Percentiles rank a stretch among this genome's conserved stretches.
phyloP scores from a whole-genome alignment of 2,888 invertebrate species.

The Minunthozetes semirufus region DNA sequence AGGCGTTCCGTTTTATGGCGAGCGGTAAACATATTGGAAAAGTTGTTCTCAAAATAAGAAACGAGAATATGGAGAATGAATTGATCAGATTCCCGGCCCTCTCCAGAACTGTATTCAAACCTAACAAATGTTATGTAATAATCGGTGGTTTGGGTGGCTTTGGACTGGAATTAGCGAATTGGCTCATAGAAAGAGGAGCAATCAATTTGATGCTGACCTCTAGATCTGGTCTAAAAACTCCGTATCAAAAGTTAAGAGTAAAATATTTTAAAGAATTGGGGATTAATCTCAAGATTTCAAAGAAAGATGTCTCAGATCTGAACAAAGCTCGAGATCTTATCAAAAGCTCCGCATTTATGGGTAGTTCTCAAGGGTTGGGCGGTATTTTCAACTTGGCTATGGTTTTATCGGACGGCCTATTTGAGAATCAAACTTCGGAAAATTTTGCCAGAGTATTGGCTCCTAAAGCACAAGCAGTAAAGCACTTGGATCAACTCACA shows the following conservation, averaged over 20 bases:
- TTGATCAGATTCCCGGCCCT: slow-evolving; percentile 52
- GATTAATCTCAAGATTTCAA: slow-evolving; percentile 61
- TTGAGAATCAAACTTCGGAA: slow-evolving; percentile 74
- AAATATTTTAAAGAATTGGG: slow-evolving; percentile 59
- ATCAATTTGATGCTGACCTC: slow-evolving; percentile 76
- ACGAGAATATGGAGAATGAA: slow-evolving; percentile 41
- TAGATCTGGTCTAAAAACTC: slow-evolving; percentile 78
- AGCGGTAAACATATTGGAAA: slow-evolving; percentile 97
- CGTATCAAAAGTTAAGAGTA: slow-evolving; percentile 82
- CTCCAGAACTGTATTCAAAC: slow-evolving; percentile 68
- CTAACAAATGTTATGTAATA: slow-evolving; percentile 53
- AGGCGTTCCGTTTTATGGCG: slow-evolving; percentile 88
- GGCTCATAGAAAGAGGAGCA: slow-evolving; percentile 82
- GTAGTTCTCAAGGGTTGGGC: slow-evolving; percentile 57
- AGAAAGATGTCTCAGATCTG: slow-evolving; percentile 62
- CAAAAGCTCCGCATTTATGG: slow-evolving; percentile 54
- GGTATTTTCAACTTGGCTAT: slow-evolving; percentile 85
- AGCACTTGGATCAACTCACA: slow-evolving; percentile 69
- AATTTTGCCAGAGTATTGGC: slow-evolving; percentile 71
- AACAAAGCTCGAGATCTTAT: slow-evolving; percentile 64
- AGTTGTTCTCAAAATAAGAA: slow-evolving; percentile 67
- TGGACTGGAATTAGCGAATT: slow-evolving; percentile 83
- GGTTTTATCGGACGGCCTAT: slow-evolving; percentile 72
- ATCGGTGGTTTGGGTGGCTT: slow-evolving; percentile 86
- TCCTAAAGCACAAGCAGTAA: slow-evolving; percentile 77